These are phyloP conservation scores for Folsomia candida DNA, from an alignment of 2,888 invertebrate genomes.

Conservation along the genomic window DNA sequence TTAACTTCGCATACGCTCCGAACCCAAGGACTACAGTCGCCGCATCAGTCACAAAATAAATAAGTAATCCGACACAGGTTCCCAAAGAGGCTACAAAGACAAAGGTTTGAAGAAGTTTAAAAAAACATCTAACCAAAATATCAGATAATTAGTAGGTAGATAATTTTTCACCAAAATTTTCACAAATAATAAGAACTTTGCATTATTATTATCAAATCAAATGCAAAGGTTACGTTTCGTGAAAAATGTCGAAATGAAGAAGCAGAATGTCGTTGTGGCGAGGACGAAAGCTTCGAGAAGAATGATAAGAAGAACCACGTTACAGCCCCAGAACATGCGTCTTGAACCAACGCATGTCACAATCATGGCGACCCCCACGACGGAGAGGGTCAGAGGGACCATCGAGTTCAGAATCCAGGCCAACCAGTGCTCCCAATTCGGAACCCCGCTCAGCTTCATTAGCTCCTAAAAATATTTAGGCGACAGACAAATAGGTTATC, in stretches of 20 bases:
- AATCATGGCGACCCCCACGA: neutral
- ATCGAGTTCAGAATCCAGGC: constrained; percentile 58
- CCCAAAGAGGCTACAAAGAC: too few relatives aligned
- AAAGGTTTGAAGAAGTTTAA: too few relatives aligned
- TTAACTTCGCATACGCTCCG: constrained; percentile 14
- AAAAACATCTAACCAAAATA: too few relatives aligned
- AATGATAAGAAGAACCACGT: constrained; percentile 53
- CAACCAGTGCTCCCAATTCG: constrained; percentile 59
- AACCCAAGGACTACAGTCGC: too few relatives aligned
- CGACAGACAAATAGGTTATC: neutral
- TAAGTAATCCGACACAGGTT: too few relatives aligned
- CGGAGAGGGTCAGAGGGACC: constrained; percentile 53
- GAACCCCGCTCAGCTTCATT: constrained; percentile 62
- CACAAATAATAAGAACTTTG: too few relatives aligned
- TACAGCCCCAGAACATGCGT: constrained; percentile 39
- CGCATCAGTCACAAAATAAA: too few relatives aligned
- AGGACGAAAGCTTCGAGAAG: constrained; percentile 55
- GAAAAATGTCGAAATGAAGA: constrained; percentile 56
- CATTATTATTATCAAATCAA: too few relatives aligned
- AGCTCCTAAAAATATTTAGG: constrained; percentile 55
- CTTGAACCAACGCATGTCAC: too few relatives aligned
- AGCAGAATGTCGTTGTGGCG: constrained; percentile 55
- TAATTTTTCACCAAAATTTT: too few relatives aligned
- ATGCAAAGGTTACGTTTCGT: constrained; percentile 56
- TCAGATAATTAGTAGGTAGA: too few relatives aligned